Conservation (phyloP, 2,888 invertebrate genomes). For the Zaprionus lineosus region DNA sequence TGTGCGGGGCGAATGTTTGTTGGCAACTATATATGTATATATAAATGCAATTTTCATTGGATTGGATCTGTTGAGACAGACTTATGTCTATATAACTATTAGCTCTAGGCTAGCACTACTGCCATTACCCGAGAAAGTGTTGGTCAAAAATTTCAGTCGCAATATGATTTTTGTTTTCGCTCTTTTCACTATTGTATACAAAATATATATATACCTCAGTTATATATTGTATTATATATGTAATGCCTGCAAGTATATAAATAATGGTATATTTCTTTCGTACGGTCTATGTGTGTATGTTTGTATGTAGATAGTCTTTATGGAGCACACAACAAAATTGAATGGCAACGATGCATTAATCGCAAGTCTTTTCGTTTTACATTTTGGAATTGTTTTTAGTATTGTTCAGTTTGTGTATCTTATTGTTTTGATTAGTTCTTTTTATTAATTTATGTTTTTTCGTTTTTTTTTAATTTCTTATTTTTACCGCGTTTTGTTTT, state of each 20-base stretch:
- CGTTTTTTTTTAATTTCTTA: conserved; percentile 35
- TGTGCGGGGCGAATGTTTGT: too few relatives aligned
- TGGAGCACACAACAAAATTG: conserved; percentile 26
- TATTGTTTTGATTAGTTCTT: conserved; percentile 7
- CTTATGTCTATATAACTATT: too few relatives aligned
- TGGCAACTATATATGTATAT: too few relatives aligned
- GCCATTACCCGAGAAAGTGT: conserved; percentile 37
- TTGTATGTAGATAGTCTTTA: conserved; percentile 36
- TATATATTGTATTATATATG: conserved; percentile 15
- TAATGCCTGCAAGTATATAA: conserved; percentile 26
- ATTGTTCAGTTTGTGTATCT: conserved; percentile 24
- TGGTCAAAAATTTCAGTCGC: conserved; percentile 42
- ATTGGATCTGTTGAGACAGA: conserved; percentile 25
- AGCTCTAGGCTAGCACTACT: conserved; percentile 35
- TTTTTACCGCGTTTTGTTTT: conserved; percentile 15
- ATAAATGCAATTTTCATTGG: conserved; percentile 47
- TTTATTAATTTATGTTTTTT: conserved; percentile 24
- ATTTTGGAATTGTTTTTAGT: conserved; percentile 68
- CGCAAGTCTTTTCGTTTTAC: conserved; percentile 75
- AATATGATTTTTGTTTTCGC: conserved; percentile 13
- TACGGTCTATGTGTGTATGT: conserved; percentile 13
- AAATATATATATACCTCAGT: conserved; percentile 35
- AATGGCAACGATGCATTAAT: conserved; percentile 57
- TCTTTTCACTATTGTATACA: conserved; percentile 33
- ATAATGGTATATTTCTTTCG: too few relatives aligned